Base-by-base conservation (phyloP, 2,888 invertebrate species). In the Idaea straminata region DNA sequence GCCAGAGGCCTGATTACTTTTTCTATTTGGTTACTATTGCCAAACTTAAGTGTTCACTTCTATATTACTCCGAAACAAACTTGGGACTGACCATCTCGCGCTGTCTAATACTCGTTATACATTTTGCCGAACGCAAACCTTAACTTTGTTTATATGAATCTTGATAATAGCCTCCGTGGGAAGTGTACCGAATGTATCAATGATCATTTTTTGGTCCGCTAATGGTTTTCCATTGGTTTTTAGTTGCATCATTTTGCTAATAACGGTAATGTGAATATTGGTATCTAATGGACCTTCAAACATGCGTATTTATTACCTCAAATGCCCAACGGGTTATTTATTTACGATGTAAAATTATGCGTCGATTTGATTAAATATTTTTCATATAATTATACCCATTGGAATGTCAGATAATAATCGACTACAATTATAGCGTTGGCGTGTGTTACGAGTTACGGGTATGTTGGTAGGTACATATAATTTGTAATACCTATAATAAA, bases 171-270 rank as follows among this genome's bases (percentile, higher is more conserved):
- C 77, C 70, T 73, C 69, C 87, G 86, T 87, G 87, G 86, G 87
- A 87, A 87, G 76, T 82, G 77, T 80, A 81, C 83, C 84, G 73
- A 80, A 74, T 87, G 86, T 83, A 87, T 85, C 85, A 87, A 87
- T 81, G 81, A 82, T 83, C 82, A 84, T 82, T 83, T 80, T 83
- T 79, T 77, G 76, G 74, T 69, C 77, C 74, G 74, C 77, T 87
- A 87, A 86, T 87, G 83, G 84, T 80, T 85, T 81, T 86, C 83
- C 82, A 80, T 85, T 80, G 81, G 81, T 79, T 83, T 76, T 77
- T 74, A 72, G 76, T 83, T 81, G 80, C 78, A 83, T 80, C 82
- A 82, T 84, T 25, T 82, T 79, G 72, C 70, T 72, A 69, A 68
- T 66, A 66, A 61, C 59, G 59, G 66, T 64, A 61, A 71, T 67